These are phyloP conservation scores for Coelopa frigida DNA, from an alignment of 1,140 invertebrate species.

Conservation along the genomic window DNA sequence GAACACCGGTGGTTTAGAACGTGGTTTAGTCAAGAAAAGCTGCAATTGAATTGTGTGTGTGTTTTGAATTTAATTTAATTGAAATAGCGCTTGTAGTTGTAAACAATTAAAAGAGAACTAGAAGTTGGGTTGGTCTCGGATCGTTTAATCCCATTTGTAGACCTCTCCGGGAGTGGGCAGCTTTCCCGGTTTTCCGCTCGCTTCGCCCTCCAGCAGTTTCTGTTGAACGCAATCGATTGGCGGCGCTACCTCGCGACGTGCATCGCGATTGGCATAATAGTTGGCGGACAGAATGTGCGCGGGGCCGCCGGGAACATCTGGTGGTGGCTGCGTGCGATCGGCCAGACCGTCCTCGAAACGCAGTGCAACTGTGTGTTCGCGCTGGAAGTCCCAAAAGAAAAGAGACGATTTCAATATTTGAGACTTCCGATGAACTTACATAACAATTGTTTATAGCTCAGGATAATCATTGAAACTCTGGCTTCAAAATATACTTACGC, in stretches of 20 bases:
- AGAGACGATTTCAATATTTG: background rate
- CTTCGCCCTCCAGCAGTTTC: constrained; percentile 18
- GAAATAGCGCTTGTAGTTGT: no score
- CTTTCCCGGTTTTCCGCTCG: constrained; percentile 14
- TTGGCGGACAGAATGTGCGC: constrained; percentile 63
- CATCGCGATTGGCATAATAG: constrained; percentile 74
- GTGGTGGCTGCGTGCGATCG: constrained; percentile 65
- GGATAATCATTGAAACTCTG: background rate
- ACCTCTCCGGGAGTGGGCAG: constrained; percentile 50
- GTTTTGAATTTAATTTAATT: no score
- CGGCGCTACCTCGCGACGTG: constrained; percentile 60
- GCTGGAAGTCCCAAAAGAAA: constrained; percentile 44
- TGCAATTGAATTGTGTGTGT: no score
- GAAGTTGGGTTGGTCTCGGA: no score
- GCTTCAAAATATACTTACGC: constrained; percentile 43
- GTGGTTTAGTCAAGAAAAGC: no score
- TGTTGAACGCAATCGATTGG: constrained; percentile 53
- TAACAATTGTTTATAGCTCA: constrained; percentile 7
- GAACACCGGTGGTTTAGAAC: no score
- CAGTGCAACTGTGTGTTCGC: constrained; percentile 54
- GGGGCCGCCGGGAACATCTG: constrained; percentile 66
- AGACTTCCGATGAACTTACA: background rate
- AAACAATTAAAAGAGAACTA: no score
- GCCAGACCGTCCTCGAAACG: constrained; percentile 57
- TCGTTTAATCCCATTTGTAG: constrained; percentile 49